Evolutionary conservation across 2,797 vertebrate genomes (phyloP), one percentile per base, ranked within the genome.

Genomic region (Rhinella marina): DNA sequence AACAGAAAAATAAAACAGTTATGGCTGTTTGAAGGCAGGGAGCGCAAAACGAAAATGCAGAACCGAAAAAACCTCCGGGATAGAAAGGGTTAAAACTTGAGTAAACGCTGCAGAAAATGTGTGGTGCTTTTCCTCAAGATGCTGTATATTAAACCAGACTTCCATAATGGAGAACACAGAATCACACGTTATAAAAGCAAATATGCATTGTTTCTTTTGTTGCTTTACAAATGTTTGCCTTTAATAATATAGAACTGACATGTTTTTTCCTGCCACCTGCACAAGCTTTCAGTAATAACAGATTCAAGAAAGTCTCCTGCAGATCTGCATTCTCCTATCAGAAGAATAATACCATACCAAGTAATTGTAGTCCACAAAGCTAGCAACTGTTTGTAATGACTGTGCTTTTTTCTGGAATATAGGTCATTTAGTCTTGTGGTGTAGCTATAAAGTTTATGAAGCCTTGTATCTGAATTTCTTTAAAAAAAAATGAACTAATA

Each of bases 261-360:
- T 56, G 29, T 84, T 23, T 56, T 88, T 68, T 41, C 21, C 81
- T 70, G 81, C 73, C 81, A 77, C 86, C 72, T 87, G 81, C 86
- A 66, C 62, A 88, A 80, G 79, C 62, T 27, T 16, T 70, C 29
- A 54, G 54, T 66, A 88, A 88, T 84, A 79, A 79, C 87, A 84
- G 62, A 29, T 41, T 72, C 21, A 84, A n/a, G 27, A 79, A 68
- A 83, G 68, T 27, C 25, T 78, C 59, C 48, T 82, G 50, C 73
- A 83, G 54, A 84, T 56, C 62, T 54, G 64, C 50, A 83, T 68
- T 75, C n/a, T 59, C 62, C 29, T 23, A 68, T 80, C 75, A 79
- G 52, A 68, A 78, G 62, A 64, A 83, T 83, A 82, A 82, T 82
- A 66, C 32, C 7, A 52, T 64, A 61, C 9, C n/a, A 62, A 77